These are phyloP conservation scores for Boulengeromyrus knoepffleri DNA, from an alignment of 2,113 vertebrate genomes.

Conservation along the genomic window DNA sequence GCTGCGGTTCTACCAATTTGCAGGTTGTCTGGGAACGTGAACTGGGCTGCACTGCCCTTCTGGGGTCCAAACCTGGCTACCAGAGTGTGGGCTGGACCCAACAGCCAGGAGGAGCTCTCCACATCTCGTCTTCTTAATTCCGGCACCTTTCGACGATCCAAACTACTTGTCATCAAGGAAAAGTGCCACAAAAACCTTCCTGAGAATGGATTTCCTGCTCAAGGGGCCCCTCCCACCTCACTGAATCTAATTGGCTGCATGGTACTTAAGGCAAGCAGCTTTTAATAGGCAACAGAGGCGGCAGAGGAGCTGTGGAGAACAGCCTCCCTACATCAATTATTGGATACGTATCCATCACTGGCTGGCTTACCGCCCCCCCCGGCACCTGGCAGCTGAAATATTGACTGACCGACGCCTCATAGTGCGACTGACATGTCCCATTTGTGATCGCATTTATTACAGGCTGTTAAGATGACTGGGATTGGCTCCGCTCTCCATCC, in stretches of 20 bases:
- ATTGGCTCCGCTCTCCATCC: constrained; percentile 32
- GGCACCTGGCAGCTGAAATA: constrained; percentile 67
- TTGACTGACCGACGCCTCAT: constrained; percentile 57
- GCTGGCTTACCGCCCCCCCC: constrained; percentile 67
- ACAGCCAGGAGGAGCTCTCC: neutral
- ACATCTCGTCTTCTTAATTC: neutral
- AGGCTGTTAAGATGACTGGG: constrained; percentile 65
- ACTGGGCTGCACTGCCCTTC: neutral
- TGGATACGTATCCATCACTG: constrained; percentile 86
- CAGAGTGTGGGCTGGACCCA: neutral
- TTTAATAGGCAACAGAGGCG: constrained; percentile 72
- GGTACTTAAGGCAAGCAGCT: constrained; percentile 70
- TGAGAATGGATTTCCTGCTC: neutral
- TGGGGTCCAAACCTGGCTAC: neutral
- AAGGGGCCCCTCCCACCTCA: neutral
- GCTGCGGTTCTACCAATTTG: neutral
- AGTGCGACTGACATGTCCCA: constrained; percentile 68
- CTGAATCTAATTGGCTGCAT: constrained; percentile 59
- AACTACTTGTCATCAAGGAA: neutral
- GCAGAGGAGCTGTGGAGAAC: constrained; percentile 68
- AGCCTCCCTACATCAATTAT: constrained; percentile 72
- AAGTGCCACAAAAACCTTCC: neutral
- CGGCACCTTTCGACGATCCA: neutral
- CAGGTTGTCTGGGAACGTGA: neutral
- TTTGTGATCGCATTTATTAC: constrained; percentile 73